These are phyloP conservation scores for Cheilosia vulpina DNA, from an alignment of 2,888 invertebrate species.

Conservation along the genomic window DNA sequence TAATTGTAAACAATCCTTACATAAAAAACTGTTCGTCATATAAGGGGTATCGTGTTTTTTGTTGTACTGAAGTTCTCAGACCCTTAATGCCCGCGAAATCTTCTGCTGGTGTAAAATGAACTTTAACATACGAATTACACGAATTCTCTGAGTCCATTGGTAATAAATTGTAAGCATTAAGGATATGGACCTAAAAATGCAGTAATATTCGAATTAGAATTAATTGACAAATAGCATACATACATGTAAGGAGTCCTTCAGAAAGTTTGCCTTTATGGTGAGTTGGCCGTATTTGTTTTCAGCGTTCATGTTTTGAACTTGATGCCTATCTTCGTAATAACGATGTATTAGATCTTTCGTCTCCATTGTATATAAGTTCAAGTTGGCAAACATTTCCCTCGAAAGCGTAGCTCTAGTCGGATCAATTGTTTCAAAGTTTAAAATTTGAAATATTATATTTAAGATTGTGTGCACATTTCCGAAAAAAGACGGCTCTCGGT, in stretches of 20 bases:
- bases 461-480: not conserved
- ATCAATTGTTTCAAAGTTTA: not conserved
- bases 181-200: constrained; percentile 11
- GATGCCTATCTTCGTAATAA: constrained; percentile 8
- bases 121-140: constrained; percentile 30
- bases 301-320: not conserved
- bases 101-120: constrained; percentile 10
- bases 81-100: not conserved
- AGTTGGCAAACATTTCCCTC: not conserved
- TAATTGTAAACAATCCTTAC: constrained; percentile 7
- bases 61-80: constrained; percentile 3
- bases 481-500: not conserved
- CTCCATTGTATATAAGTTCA: constrained; percentile 13
- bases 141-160: constrained; percentile 9
- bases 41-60: constrained; percentile 18
- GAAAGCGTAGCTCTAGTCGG: not conserved
- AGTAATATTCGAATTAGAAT: not conserved
- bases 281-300: constrained; percentile 29
- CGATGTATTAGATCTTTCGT: constrained; percentile 15
- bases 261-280: constrained; percentile 8
- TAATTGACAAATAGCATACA: not conserved
- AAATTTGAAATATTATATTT: not conserved
- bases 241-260: constrained; percentile 6
- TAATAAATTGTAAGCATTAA: constrained; percentile 25
- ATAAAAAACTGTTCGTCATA: constrained; percentile 26